Evolutionary conservation across 2,113 vertebrate genomes (phyloP).

Genomic region (Gymnarchus niloticus): DNA sequence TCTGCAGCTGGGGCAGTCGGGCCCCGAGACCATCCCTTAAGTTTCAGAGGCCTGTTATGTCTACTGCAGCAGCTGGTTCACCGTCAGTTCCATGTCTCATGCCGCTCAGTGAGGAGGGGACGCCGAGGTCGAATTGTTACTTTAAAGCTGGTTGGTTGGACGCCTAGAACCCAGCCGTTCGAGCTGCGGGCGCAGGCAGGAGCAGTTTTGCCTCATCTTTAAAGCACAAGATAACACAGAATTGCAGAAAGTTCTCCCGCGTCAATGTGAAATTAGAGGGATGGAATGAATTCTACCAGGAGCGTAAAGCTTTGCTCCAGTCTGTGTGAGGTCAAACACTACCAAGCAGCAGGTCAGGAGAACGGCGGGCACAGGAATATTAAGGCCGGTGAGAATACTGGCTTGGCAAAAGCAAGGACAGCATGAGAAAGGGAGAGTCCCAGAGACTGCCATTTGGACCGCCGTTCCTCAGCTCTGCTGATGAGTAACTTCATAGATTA

Average conservation of each 20-base stretch:
- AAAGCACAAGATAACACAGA: not conserved
- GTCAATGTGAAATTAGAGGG: slow-evolving; percentile 28
- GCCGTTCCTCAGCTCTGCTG: slow-evolving; percentile 46
- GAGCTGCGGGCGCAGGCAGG: not conserved
- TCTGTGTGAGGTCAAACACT: slow-evolving; percentile 26
- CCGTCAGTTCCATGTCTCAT: too few relatives aligned
- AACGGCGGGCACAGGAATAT: slow-evolving; percentile 38
- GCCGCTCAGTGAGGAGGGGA: too few relatives aligned
- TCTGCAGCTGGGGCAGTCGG: not conserved
- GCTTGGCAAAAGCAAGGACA: slow-evolving; percentile 23
- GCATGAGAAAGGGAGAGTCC: slow-evolving; percentile 19
- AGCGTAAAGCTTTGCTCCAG: slow-evolving; percentile 29
- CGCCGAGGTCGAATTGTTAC: not conserved
- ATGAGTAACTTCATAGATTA: slow-evolving; percentile 68
- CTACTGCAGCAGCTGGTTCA: too few relatives aligned
- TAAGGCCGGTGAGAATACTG: slow-evolving; percentile 34
- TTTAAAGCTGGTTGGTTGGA: not conserved
- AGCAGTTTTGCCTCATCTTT: not conserved
- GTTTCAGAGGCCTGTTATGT: not conserved
- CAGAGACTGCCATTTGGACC: slow-evolving; percentile 44
- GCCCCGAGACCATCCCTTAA: not conserved
- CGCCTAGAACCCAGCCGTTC: not conserved
- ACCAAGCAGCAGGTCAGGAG: slow-evolving; percentile 39
- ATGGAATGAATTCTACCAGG: slow-evolving; percentile 49
- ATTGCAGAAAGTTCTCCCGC: not conserved